A percentile compares a stretch with the other conserved stretches of the same genome.
Conservation (phyloP, 2,888 invertebrate species). For the Sycophila texana region DNA sequence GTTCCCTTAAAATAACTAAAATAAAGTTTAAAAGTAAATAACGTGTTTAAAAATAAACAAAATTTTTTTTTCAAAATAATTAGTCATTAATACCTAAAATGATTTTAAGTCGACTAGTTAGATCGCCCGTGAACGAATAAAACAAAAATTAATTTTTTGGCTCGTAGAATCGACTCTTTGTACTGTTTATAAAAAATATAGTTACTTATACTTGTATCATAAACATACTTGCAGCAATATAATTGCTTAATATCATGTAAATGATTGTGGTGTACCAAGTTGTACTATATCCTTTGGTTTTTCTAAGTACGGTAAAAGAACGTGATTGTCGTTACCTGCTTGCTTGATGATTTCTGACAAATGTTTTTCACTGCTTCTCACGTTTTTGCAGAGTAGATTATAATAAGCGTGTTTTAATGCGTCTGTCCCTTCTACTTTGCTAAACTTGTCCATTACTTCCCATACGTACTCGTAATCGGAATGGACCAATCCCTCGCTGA, state of each 20-base stretch:
- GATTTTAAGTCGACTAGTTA: neutral
- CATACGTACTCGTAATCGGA: conserved; percentile 64
- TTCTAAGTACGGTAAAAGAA: conserved; percentile 43
- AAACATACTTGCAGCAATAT: too few species aligned
- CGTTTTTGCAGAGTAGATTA: conserved; percentile 62
- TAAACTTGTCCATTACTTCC: conserved; percentile 58
- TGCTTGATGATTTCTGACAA: conserved; percentile 61
- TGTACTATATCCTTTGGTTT: neutral
- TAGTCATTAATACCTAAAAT: too few species aligned
- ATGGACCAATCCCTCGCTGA: conserved; percentile 61
- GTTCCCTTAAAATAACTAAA: too few species aligned
- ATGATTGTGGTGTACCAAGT: too few species aligned
- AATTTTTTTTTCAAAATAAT: too few species aligned
- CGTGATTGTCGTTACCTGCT: conserved; percentile 64
- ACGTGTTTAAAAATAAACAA: too few species aligned
- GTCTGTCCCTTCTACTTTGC: conserved; percentile 46
- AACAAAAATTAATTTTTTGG: conserved; percentile 10
- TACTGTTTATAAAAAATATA: conserved; percentile 19
- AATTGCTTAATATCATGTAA: too few species aligned
- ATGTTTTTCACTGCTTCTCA: conserved; percentile 61
- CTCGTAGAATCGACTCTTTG: neutral
- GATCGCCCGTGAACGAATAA: neutral
- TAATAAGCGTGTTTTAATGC: conserved; percentile 61
- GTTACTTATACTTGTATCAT: neutral
- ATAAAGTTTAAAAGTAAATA: too few species aligned